Evolutionary conservation across 2,797 vertebrate species (phyloP).

Genomic region (Rhodeus uyekii): DNA sequence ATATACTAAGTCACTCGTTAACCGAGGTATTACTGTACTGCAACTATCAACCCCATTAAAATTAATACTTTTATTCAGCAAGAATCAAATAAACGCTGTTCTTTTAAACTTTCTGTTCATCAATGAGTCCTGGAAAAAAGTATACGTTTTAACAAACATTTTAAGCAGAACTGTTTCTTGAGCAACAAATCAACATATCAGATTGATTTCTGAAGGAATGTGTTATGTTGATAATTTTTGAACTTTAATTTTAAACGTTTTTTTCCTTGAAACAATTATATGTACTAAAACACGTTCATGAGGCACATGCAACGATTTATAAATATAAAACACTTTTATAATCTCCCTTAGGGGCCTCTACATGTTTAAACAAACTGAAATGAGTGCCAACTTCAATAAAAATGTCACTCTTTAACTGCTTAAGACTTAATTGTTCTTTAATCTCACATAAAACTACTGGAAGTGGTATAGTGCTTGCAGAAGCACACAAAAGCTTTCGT

Average conservation of each 20-base stretch:
- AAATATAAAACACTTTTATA: neutral
- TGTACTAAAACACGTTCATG: neutral
- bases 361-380: conserved; percentile 3
- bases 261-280: neutral
- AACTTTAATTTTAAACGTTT: too few species aligned
- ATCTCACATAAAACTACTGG: neutral
- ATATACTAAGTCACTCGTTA: too few species aligned
- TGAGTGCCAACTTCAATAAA: neutral
- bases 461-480: conserved; percentile 8
- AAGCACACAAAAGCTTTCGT: conserved; percentile 18
- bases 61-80: too few species aligned
- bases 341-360: neutral
- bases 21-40: too few species aligned
- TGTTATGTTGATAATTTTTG: neutral
- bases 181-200: neutral
- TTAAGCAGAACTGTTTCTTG: neutral
- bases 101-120: neutral
- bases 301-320: neutral
- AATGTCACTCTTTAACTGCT: neutral
- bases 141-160: neutral
- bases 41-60: too few species aligned
- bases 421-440: neutral
- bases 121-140: neutral
- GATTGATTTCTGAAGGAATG: neutral
- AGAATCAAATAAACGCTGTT: neutral